Conservation (phyloP, 2,797 vertebrate species). For the Mormyrops attenuatus region DNA sequence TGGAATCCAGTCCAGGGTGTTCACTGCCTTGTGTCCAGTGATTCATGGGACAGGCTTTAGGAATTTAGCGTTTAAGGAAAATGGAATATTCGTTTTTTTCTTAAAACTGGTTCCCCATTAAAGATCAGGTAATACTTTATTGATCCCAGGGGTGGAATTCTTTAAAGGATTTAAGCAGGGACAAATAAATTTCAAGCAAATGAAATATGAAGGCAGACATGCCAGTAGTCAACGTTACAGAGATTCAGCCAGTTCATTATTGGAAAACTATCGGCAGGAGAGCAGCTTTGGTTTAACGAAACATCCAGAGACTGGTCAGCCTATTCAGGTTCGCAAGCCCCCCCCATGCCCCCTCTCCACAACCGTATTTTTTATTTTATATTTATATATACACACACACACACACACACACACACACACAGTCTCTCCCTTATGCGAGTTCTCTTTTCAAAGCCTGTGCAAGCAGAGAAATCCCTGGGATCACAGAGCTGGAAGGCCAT, state of each 20-base stretch:
- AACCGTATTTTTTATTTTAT: neutral
- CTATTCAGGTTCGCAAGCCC: neutral
- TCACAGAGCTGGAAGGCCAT: neutral
- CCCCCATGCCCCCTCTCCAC: neutral
- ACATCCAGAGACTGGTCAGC: neutral
- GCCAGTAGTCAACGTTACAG: neutral
- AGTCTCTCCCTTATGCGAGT: neutral
- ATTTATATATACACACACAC: too few relatives aligned
- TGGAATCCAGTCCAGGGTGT: neutral
- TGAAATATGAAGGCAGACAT: neutral
- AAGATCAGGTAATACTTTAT: neutral
- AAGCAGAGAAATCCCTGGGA: neutral
- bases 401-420: too few relatives aligned
- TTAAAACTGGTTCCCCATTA: neutral
- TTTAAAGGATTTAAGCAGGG: neutral
- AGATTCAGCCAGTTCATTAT: neutral
- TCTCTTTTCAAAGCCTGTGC: neutral
- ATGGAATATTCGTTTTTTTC: neutral
- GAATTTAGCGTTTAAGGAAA: neutral
- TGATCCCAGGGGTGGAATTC: neutral
- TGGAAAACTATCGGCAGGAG: neutral
- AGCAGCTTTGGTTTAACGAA: neutral
- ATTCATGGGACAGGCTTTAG: neutral
- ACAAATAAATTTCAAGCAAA: neutral
- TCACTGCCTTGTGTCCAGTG: neutral